These are phyloP conservation scores for Huso huso DNA, from an alignment of 2,797 vertebrate genomes.

Conservation along the genomic window DNA sequence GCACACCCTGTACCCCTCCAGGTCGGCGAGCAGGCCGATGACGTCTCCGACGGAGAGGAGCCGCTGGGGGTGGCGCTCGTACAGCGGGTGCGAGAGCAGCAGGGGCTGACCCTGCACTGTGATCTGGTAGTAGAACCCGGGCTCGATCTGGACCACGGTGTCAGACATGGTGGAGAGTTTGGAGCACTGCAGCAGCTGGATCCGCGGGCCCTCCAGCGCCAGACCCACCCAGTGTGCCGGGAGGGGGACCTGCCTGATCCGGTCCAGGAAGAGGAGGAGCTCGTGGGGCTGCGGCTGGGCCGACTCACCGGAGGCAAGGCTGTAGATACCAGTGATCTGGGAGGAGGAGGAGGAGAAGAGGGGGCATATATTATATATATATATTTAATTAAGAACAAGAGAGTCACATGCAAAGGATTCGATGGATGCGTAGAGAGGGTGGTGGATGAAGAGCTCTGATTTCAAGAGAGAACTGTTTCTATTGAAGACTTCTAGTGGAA, in stretches of 20 bases:
- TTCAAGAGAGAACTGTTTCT: too few species aligned
- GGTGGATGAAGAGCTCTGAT: too few species aligned
- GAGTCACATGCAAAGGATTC: too few species aligned
- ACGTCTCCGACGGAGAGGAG: constrained; percentile 40
- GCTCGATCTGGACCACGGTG: constrained; percentile 57
- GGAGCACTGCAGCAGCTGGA: constrained; percentile 64
- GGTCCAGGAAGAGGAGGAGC: constrained; percentile 49
- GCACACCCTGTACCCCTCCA: constrained; percentile 57
- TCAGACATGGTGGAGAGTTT: constrained; percentile 61
- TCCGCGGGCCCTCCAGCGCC: constrained; percentile 53
- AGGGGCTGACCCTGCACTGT: constrained; percentile 63
- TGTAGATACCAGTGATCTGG: constrained; percentile 66
- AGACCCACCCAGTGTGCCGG: constrained; percentile 62
- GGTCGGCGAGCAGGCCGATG: constrained; percentile 48
- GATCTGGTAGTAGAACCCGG: constrained; percentile 54
- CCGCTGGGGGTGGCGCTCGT: constrained; percentile 42
- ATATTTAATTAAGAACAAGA: too few species aligned
- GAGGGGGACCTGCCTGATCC: constrained; percentile 42
- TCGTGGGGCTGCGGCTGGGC: constrained; percentile 19
- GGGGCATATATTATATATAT: too few species aligned
- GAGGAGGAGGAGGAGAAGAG: not conserved
- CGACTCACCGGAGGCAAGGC: constrained; percentile 34
- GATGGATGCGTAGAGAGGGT: too few species aligned
- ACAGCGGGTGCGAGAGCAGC: constrained; percentile 57
- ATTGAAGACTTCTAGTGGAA: too few species aligned